These are phyloP conservation scores for Acanthurus tractus DNA, from an alignment of 2,797 vertebrate genomes.

Conservation along the genomic window DNA sequence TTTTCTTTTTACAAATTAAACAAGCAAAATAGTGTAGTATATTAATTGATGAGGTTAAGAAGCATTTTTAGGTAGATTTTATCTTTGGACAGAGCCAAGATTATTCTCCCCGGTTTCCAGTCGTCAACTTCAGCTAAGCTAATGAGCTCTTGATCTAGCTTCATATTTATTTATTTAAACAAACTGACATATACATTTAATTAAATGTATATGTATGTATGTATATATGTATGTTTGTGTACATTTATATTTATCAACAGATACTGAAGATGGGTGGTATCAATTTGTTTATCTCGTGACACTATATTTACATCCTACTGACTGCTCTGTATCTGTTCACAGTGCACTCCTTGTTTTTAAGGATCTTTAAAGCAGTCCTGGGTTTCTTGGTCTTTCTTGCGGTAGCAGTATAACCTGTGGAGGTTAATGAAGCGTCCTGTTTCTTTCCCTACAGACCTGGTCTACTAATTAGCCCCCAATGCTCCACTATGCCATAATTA, in stretches of 20 bases:
- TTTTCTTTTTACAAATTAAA: not conserved
- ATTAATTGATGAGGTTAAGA: not conserved
- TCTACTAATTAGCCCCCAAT: conserved; percentile 77
- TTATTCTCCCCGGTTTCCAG: not conserved
- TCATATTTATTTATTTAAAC: not conserved
- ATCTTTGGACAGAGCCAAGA: no score
- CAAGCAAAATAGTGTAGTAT: no score
- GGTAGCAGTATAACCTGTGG: conserved; percentile 23
- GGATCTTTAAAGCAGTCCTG: not conserved
- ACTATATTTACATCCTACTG: not conserved
- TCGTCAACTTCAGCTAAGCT: no score
- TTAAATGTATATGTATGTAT: no score
- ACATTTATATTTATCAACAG: not conserved
- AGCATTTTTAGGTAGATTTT: not conserved
- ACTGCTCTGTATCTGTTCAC: not conserved
- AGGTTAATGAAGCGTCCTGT: conserved; percentile 81
- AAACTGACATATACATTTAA: no score
- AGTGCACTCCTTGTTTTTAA: not conserved
- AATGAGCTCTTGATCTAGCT: not conserved
- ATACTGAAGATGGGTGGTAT: not conserved
- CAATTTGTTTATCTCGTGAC: not conserved
- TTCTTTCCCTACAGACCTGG: conserved; percentile 70
- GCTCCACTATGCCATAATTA: conserved; percentile 71
- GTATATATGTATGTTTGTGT: no score
- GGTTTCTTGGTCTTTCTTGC: conserved; percentile 22